Evolutionary conservation across 2,797 vertebrate species (phyloP).

Genomic region (Brachyalestes nurse): DNA sequence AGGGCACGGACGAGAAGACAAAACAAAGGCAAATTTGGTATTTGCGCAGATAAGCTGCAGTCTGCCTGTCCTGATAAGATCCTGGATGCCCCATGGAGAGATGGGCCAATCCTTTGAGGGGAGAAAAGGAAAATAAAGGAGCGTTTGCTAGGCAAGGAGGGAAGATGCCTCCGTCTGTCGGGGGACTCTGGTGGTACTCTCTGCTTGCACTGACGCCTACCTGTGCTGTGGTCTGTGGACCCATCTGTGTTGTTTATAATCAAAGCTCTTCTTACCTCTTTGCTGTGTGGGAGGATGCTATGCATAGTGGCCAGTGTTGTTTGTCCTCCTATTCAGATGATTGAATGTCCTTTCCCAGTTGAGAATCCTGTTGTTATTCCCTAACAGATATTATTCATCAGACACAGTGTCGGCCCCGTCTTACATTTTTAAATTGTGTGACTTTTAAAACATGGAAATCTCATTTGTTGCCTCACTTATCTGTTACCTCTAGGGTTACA

Average conservation of each 20-base stretch:
- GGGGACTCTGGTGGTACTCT: conserved; percentile 12
- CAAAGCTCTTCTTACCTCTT: conserved; percentile 1
- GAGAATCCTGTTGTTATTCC: not conserved
- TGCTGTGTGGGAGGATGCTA: not conserved
- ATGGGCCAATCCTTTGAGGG: conserved; percentile 38
- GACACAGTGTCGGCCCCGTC: not conserved
- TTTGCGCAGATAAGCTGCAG: conserved; percentile 61
- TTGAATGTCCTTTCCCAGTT: not conserved
- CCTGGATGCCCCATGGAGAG: conserved; percentile 34
- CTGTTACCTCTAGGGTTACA: conserved; percentile 12
- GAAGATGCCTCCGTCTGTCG: conserved; percentile 21
- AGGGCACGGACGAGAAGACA: conserved; percentile 57
- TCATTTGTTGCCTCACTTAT: conserved; percentile 36
- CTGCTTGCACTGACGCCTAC: conserved; percentile 10
- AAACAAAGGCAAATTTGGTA: conserved; percentile 66
- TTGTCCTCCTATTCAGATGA: conserved; percentile 8
- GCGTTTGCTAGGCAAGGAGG: not conserved
- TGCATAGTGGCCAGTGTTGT: conserved; percentile 5
- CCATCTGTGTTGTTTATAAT: conserved; percentile 13
- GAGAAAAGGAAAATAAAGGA: conserved; percentile 42
- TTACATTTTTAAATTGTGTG: not conserved
- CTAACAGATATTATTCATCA: not conserved
- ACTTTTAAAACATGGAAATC: not conserved
- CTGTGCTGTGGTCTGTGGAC: conserved; percentile 29
- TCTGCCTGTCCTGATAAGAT: conserved; percentile 56